Conservation (phyloP, 2,888 invertebrate genomes). For the Athripsodes cinereus region DNA sequence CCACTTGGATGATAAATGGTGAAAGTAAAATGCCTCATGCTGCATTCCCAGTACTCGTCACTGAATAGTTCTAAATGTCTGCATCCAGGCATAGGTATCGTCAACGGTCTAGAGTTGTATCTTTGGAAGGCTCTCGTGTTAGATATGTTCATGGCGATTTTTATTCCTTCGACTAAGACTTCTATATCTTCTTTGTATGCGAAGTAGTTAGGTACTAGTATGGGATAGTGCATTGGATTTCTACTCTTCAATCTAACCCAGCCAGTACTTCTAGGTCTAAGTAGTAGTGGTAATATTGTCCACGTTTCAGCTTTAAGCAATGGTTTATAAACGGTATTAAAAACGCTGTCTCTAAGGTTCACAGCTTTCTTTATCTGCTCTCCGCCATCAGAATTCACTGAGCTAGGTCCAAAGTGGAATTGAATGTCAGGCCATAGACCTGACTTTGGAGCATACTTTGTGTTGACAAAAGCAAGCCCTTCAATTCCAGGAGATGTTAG, state of each 20-base stretch:
- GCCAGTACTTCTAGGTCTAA: conserved; percentile 84
- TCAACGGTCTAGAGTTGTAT: conserved; percentile 73
- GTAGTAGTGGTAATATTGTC: conserved; percentile 72
- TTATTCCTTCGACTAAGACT: conserved; percentile 76
- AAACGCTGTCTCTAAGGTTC: conserved; percentile 71
- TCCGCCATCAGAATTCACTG: conserved; percentile 75
- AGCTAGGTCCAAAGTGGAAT: conserved; percentile 81
- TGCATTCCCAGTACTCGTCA: conserved; percentile 85
- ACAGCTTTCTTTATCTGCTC: conserved; percentile 72
- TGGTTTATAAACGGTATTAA: conserved; percentile 80
- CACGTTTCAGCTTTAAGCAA: conserved; percentile 73
- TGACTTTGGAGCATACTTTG: conserved; percentile 73
- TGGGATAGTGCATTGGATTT: conserved; percentile 77
- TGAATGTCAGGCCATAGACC: conserved; percentile 81
- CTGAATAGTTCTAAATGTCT: conserved; percentile 63
- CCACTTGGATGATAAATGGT: conserved; percentile 84
- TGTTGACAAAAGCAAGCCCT: conserved; percentile 81
- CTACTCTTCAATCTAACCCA: conserved; percentile 75
- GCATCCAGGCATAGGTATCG: conserved; percentile 78
- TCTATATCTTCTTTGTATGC: conserved; percentile 76
- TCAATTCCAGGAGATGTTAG: conserved; percentile 82
- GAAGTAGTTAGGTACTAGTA: conserved; percentile 90
- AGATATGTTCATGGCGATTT: conserved; percentile 74
- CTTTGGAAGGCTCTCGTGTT: conserved; percentile 73
- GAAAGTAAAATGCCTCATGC: conserved; percentile 70